Conservation (phyloP, 2,888 invertebrate genomes). For the Parochlus steinenii region DNA sequence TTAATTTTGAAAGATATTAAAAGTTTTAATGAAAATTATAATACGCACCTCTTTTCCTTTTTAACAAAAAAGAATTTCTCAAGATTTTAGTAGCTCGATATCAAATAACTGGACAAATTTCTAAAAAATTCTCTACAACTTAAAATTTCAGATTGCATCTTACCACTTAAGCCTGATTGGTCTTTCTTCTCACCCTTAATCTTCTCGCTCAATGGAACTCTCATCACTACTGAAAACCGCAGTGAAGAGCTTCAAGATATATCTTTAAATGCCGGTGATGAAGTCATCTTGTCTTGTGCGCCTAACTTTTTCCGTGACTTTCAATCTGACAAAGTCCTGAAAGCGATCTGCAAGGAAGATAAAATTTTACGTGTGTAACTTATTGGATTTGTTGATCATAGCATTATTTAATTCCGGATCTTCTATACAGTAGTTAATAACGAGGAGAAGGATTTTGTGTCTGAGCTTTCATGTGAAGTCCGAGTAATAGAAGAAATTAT, state of each 20-base stretch:
- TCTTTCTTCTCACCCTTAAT: constrained; percentile 14
- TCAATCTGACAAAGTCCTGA: constrained; percentile 7
- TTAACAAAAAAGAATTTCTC: background rate
- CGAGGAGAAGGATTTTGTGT: constrained; percentile 11
- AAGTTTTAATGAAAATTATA: too few relatives aligned
- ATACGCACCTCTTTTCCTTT: background rate
- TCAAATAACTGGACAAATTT: too few relatives aligned
- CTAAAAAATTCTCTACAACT: too few relatives aligned
- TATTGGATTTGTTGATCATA: too few relatives aligned
- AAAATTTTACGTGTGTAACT: constrained; percentile 11
- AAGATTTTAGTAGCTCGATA: too few relatives aligned
- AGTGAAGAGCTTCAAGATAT: constrained; percentile 10
- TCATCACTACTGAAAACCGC: constrained; percentile 11
- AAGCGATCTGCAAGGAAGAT: constrained; percentile 12
- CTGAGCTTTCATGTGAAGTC: constrained; percentile 18
- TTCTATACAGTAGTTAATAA: constrained; percentile 12
- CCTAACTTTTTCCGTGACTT: constrained; percentile 14
- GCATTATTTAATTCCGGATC: too few relatives aligned
- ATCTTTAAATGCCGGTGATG: constrained; percentile 8
- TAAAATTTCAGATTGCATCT: constrained; percentile 9
- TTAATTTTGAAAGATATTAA: too few relatives aligned
- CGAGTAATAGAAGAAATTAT: constrained; percentile 20
- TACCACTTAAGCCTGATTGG: constrained; percentile 12
- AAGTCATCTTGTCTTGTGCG: constrained; percentile 13
- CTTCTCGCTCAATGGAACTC: constrained; percentile 12